Evolutionary conservation across 30 jellyfish, hydroid and myxozoan genomes (phyloP).

Genomic region (Aurelia sp.): DNA sequence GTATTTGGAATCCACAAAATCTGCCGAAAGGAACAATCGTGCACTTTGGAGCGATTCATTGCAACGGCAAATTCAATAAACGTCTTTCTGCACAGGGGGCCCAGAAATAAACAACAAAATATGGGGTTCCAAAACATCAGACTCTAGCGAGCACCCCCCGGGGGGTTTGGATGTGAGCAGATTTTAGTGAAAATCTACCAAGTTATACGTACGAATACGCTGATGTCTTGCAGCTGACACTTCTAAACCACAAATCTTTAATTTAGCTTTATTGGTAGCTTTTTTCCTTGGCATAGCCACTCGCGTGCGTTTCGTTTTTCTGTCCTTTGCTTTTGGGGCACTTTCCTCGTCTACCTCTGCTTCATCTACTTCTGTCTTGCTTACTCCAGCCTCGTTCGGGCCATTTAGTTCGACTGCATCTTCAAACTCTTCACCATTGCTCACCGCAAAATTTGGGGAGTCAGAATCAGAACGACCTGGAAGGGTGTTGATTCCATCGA

Average conservation of each 20-base stretch:
- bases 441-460: not conserved
- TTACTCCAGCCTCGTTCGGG: not conserved
- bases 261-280: not conserved
- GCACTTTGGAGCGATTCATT: too few relatives aligned
- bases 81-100: too few relatives aligned
- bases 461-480: conserved; percentile 26
- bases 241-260: conserved; percentile 21
- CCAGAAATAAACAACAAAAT: too few relatives aligned
- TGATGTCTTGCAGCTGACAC: conserved; percentile 6
- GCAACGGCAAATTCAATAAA: too few relatives aligned
- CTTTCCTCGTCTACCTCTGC: not conserved
- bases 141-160: too few relatives aligned
- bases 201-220: not conserved
- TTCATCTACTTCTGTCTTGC: too few relatives aligned
- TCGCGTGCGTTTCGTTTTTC: not conserved
- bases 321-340: not conserved
- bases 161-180: too few relatives aligned
- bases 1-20: too few relatives aligned
- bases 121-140: too few relatives aligned
- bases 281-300: not conserved
- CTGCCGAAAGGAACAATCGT: too few relatives aligned
- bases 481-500: conserved; percentile 6
- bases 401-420: not conserved
- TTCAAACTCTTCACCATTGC: too few relatives aligned
- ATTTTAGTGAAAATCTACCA: too few relatives aligned